phyloP scores from a whole-genome alignment of 2,113 vertebrate genomes.

The Oriolus oriolus region DNA sequence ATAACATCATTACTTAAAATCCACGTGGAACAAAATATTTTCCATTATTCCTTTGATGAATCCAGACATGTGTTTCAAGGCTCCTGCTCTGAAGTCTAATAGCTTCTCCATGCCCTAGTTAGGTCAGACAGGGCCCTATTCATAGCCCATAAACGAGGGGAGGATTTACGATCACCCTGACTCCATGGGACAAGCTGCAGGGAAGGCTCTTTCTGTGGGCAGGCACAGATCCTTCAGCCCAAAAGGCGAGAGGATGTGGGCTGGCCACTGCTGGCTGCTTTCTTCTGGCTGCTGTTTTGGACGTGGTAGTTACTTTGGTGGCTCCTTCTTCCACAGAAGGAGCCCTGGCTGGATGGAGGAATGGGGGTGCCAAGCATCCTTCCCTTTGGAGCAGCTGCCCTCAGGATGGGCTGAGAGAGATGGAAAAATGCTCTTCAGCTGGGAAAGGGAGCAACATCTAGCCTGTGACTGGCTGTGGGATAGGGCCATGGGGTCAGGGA shows the following conservation, averaged over 20 bases:
- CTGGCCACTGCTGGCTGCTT: neutral
- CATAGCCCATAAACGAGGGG: slow-evolving; percentile 28
- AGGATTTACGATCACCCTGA: slow-evolving; percentile 45
- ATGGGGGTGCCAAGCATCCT: fast-evolving
- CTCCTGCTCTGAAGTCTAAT: slow-evolving; percentile 50
- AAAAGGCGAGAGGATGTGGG: slow-evolving; percentile 23
- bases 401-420: neutral
- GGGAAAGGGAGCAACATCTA: neutral
- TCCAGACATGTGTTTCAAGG: slow-evolving; percentile 41
- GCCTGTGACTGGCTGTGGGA: neutral
- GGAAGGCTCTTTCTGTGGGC: slow-evolving; percentile 27
- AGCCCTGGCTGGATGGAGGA: neutral
- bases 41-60: slow-evolving; percentile 60
- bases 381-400: neutral
- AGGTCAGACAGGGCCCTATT: slow-evolving; percentile 63
- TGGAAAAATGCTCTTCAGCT: neutral
- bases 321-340: neutral
- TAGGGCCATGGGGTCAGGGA: neutral
- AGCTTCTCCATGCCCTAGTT: slow-evolving; percentile 60
- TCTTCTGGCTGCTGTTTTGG: neutral
- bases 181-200: slow-evolving; percentile 35
- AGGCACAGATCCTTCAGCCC: neutral
- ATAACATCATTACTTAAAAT: slow-evolving; percentile 27
- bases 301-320: neutral
- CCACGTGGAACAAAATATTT: slow-evolving; percentile 27